Conservation (phyloP, 2,113 vertebrate species). For the Cariama cristata region DNA sequence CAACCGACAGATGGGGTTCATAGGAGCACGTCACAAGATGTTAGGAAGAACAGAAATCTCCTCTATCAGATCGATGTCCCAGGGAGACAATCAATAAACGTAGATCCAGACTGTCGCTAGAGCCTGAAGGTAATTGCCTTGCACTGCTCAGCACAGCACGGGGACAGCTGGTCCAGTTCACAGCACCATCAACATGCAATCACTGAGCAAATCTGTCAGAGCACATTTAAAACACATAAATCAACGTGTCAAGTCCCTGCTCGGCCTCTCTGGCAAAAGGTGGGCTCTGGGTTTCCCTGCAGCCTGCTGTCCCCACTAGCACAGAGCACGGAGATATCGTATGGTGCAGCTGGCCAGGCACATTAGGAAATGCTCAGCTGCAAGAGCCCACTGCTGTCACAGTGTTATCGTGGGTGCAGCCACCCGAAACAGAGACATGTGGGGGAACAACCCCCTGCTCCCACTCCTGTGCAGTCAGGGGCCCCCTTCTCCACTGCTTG, state of each 20-base stretch:
- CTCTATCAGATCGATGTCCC: background rate
- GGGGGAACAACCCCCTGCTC: background rate
- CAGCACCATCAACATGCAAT: background rate
- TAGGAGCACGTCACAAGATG: accelerated
- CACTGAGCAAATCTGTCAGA: background rate
- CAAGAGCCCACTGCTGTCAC: background rate
- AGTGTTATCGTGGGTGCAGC: background rate
- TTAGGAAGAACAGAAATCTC: background rate
- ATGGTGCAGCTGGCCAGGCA: accelerated
- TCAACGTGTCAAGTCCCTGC: background rate
- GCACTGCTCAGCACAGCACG: background rate
- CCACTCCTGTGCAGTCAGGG: background rate
- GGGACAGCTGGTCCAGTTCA: background rate
- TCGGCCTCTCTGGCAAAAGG: background rate
- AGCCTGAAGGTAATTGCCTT: background rate
- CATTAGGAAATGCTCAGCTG: accelerated
- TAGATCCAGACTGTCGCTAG: background rate
- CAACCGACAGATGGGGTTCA: background rate
- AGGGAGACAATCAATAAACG: no score
- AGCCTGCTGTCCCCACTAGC: background rate
- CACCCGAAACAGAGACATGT: accelerated
- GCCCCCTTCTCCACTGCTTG: no score
- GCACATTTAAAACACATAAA: background rate
- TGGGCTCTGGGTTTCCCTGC: background rate
- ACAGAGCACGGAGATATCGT: accelerated